A percentile compares a stretch with the other conserved stretches of the same genome.
Evolutionary conservation across 2,797 vertebrate species (phyloP).

Genomic region (Melanotaenia parkinsoni): DNA sequence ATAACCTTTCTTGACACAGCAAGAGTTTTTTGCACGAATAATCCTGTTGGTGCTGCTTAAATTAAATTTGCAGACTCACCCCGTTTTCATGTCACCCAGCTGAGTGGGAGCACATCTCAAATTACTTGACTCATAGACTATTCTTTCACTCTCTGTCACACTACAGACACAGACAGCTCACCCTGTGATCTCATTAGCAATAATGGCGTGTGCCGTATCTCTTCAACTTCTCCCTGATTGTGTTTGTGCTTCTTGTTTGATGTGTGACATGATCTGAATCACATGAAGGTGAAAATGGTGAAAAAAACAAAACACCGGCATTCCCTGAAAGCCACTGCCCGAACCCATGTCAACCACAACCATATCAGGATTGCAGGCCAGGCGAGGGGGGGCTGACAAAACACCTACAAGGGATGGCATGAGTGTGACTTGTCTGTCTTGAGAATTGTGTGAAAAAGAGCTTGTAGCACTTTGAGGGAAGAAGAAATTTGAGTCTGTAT

Average conservation of each 20-base stretch:
- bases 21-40: conserved; percentile 55
- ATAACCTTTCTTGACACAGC: conserved; percentile 65
- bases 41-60: conserved; percentile 54
- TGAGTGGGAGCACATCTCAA: conserved; percentile 54
- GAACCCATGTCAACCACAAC: conserved; percentile 33
- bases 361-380: conserved; percentile 54
- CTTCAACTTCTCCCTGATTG: conserved; percentile 8
- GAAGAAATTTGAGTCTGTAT: conserved; percentile 2
- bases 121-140: conserved; percentile 44
- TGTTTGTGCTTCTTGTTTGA: conserved; percentile 41
- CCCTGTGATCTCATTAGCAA: conserved; percentile 50
- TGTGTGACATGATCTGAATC: conserved; percentile 38
- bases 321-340: conserved; percentile 34
- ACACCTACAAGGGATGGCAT: conserved; percentile 27
- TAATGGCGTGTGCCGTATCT: conserved; percentile 27
- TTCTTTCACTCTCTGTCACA: conserved; percentile 18
- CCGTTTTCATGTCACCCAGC: conserved; percentile 52
- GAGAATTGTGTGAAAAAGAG: conserved; percentile 69
- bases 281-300: conserved; percentile 41
- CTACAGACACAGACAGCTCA: neutral
- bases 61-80: conserved; percentile 70
- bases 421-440: conserved; percentile 66
- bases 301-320: conserved; percentile 56
- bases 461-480: conserved; percentile 17
- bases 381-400: conserved; percentile 4